These are phyloP conservation scores for Cephus nigrinus DNA, from an alignment of 2,888 invertebrate species.

Conservation along the genomic window DNA sequence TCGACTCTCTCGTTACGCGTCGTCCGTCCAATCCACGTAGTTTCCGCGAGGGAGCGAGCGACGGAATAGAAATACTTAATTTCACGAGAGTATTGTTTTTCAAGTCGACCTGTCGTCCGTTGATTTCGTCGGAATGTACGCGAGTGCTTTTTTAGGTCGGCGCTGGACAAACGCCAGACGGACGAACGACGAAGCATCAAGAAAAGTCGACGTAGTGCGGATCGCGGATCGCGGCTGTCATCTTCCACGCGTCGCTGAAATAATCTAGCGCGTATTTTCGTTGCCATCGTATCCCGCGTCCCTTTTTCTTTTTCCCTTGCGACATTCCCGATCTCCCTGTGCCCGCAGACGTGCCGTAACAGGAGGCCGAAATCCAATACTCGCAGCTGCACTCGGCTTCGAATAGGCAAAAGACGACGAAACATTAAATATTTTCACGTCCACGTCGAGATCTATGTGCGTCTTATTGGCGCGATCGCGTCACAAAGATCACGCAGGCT, in stretches of 20 bases:
- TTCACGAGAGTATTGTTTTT: neutral
- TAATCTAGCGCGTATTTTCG: neutral
- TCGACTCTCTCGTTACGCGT: neutral
- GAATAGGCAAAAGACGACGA: too few species aligned
- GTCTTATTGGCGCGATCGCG: too few species aligned
- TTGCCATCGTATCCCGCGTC: neutral
- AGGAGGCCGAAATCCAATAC: too few species aligned
- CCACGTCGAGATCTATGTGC: too few species aligned
- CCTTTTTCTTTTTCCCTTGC: neutral
- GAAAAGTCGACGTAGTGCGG: neutral
- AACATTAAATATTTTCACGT: too few species aligned
- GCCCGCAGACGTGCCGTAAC: neutral
- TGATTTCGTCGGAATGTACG: neutral
- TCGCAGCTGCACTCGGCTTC: too few species aligned
- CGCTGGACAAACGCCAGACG: neutral
- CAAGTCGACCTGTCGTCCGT: neutral
- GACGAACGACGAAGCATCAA: neutral
- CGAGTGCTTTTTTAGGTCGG: neutral
- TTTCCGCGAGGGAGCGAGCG: neutral
- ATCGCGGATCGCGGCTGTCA: neutral
- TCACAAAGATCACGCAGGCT: too few species aligned
- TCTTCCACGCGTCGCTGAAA: neutral
- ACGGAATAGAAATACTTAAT: neutral
- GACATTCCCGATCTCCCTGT: neutral
- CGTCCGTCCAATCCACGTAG: neutral